Evolutionary conservation across 2,113 vertebrate species (phyloP).

Genomic region (Petroica traversi): DNA sequence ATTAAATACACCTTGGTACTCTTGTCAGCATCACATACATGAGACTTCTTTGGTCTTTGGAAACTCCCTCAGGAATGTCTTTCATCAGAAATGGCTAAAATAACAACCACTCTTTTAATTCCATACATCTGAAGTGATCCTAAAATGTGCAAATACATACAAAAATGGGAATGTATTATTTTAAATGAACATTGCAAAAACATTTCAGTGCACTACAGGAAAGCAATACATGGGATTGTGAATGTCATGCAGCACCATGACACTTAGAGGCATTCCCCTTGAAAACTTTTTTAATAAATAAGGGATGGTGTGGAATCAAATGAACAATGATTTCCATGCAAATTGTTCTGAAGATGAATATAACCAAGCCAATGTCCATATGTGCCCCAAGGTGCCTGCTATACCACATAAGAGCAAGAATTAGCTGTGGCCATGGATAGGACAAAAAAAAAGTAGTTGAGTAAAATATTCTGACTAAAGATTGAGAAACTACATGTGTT

Average conservation of each 20-base stretch:
- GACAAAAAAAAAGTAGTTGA: background rate
- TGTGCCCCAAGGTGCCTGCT: fast-evolving
- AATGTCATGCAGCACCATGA: background rate
- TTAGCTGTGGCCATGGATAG: background rate
- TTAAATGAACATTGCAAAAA: background rate
- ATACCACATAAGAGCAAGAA: fast-evolving
- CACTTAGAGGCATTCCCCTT: background rate
- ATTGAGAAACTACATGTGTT: background rate
- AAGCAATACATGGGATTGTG: background rate
- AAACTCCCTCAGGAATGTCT: background rate
- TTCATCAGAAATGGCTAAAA: background rate
- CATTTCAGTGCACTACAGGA: background rate
- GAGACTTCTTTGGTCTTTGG: background rate
- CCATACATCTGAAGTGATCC: background rate
- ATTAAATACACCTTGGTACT: background rate
- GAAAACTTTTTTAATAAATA: background rate
- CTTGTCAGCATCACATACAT: background rate
- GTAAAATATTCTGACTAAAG: background rate
- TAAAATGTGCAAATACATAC: background rate
- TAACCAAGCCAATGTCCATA: background rate
- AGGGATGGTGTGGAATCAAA: background rate
- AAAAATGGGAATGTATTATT: background rate
- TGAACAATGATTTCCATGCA: background rate
- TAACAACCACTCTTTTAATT: background rate
- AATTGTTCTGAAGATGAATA: background rate